Base-by-base conservation (phyloP, 2,113 vertebrate species). In the Cariama cristata region DNA sequence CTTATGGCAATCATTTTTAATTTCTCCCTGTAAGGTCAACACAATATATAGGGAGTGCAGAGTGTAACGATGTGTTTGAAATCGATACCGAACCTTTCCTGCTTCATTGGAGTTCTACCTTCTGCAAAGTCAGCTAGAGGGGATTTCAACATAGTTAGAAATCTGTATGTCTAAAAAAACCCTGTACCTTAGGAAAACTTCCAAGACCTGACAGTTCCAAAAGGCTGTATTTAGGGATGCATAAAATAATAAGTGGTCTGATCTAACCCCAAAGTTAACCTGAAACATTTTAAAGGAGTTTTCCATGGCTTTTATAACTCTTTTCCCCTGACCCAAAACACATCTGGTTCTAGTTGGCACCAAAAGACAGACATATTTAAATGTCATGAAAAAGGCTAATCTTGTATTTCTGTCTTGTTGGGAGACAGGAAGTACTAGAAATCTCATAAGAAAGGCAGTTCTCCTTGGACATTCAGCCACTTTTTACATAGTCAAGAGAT, bases 341-440 rank as follows among this genome's bases (percentile, higher is more conserved):
- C 84, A 93, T 82, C 89, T 91, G 77, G 45, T 96, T 94, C 86
- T 82, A 94, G 69, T 53, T 93, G 93, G 76, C 79, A 96, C 66
- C 72, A 96, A 71, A 96, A 86, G 56, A 88, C 1, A 91, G 56
- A 30, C 0, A 0, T 66, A 94, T 72, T 89, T 79, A 95, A 87
- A 92, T 75, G 27, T 30, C 56, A 85, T n/a, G 64, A 93, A 85
- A 96, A 79, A 88, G 45, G 76, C 64, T 85, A 79, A 84, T 85
- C 55, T 60, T 89, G 33, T 89, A 79, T 85, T 95, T 94, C 53
- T 93, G 66, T 40, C 91, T 87, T 81, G 50, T 64, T 95, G 86
- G 66, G 95, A 93, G 88, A 89, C 80, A 94, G 91, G 83, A 97
- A 91, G 80, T 79, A 87, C 73, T 33, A 89, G 66, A 94, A 96